These are phyloP conservation scores for Oophaga pumilio DNA, from an alignment of 2,113 vertebrate species.

Conservation along the genomic window DNA sequence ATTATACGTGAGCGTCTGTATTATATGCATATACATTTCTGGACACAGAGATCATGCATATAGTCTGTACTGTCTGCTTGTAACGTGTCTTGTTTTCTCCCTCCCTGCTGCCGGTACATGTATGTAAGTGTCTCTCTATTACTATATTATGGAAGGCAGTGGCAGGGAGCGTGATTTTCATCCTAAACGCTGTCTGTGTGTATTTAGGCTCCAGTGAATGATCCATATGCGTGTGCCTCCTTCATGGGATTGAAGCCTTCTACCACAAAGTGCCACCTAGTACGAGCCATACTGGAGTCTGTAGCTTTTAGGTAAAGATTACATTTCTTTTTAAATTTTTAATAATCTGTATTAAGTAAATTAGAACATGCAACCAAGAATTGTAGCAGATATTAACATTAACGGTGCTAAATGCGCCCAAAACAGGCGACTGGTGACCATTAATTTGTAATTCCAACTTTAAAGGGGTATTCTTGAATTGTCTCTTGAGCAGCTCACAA, in stretches of 20 bases:
- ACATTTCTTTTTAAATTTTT: neutral
- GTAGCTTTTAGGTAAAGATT: conserved; percentile 86
- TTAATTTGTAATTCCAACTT: no score
- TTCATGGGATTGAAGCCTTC: conserved; percentile 92
- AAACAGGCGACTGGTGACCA: no score
- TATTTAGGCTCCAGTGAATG: conserved; percentile 84
- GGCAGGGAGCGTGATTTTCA: conserved; percentile 31
- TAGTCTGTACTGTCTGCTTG: conserved; percentile 23
- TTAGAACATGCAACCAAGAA: no score
- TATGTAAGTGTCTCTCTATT: conserved; percentile 77
- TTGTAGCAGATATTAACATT: no score
- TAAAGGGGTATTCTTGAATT: no score
- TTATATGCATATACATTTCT: conserved; percentile 33
- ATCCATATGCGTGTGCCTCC: conserved; percentile 86
- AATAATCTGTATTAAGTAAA: neutral
- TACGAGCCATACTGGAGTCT: conserved; percentile 92
- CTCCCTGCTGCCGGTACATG: conserved; percentile 71
- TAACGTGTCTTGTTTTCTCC: conserved; percentile 64
- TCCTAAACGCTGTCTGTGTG: conserved; percentile 28
- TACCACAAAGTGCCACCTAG: conserved; percentile 86
- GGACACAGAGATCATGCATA: conserved; percentile 20
- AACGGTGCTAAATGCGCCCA: no score
- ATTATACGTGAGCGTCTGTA: neutral
- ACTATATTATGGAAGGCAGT: conserved; percentile 58
- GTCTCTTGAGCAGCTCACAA: no score